These are phyloP conservation scores for Phataginus tricuspis DNA, from an alignment of 2,797 vertebrate species.

Conservation along the genomic window DNA sequence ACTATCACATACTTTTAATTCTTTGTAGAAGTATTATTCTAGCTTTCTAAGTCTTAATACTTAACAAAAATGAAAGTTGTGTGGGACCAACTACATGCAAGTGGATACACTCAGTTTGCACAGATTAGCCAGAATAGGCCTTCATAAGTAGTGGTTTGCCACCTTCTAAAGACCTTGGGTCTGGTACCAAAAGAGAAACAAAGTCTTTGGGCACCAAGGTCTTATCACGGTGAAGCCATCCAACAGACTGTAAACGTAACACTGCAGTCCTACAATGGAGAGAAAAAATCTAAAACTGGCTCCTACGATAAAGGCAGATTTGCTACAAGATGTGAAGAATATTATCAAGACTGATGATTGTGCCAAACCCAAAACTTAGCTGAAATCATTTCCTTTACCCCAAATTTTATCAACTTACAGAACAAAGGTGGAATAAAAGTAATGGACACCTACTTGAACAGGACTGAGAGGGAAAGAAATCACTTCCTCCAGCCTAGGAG, in stretches of 20 bases:
- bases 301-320: background rate
- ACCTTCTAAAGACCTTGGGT: constrained; percentile 12
- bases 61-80: constrained; percentile 6
- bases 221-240: background rate
- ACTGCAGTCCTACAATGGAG: background rate
- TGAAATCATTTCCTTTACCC: constrained; percentile 10
- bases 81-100: background rate
- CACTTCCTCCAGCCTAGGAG: background rate
- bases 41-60: constrained; percentile 46
- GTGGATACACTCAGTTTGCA: constrained; percentile 8
- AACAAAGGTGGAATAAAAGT: background rate
- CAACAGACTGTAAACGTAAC: constrained; percentile 49
- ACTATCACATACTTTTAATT: constrained; percentile 48
- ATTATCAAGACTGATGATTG: background rate
- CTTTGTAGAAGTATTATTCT: constrained; percentile 32
- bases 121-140: constrained; percentile 24
- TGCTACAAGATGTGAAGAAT: background rate
- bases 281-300: background rate
- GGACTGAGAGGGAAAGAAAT: background rate
- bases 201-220: constrained; percentile 54
- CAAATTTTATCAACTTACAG: constrained; percentile 4
- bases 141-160: constrained; percentile 52
- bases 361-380: constrained; percentile 14
- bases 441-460: background rate
- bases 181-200: constrained; percentile 24